Evolutionary conservation across 2,113 vertebrate species (phyloP), one percentile per base, ranked within the genome.

Genomic region (Megaleporinus macrocephalus): DNA sequence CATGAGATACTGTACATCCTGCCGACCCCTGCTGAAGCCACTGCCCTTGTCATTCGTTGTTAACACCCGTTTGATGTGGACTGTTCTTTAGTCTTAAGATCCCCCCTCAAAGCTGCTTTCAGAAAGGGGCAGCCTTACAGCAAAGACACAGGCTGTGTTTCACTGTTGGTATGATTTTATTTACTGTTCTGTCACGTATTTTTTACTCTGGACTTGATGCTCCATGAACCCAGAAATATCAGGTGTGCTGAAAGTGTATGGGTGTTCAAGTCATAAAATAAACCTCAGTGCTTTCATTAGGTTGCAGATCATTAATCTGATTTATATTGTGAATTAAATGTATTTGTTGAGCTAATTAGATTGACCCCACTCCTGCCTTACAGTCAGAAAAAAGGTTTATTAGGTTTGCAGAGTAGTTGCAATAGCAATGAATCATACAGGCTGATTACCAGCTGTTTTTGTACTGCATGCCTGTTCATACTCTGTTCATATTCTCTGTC

Each of bases 41-140:
- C 70, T 70, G 36, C 30, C n/a, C 72, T 69, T 83, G 81, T 85
- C 80, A 78, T 72, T 49, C 66, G 68, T 55, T 55, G 82, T 85
- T 77, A 85, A 61, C 41, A 57, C 69, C 15, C 53, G 41, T 75
- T 22, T 83, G 68, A 53, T 70, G 26, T 36, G 36, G 53, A 30
- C 33, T 80, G 30, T 30, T 27, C 22, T 80, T n/a, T 65, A 33
- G 69, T 74, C 27, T 85, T 71, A 65, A 27, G 51, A 59, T 24
- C 76, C 27, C 65, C 18, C 61, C 51, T 24, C 18, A 62, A 69
- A 53, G 55, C 53, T 49, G 71, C 5, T 30, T 62, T 59, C 27
- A 47, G 41, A 22, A n/a, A 36, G 41, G 41, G 26, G 16, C 11
- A 14, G 36, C 49, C 73, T 85, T 33, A 22, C 27, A 83, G 83